Conservation (phyloP, 1,140 invertebrate species). For the Mycetomoellerius zeteki region DNA sequence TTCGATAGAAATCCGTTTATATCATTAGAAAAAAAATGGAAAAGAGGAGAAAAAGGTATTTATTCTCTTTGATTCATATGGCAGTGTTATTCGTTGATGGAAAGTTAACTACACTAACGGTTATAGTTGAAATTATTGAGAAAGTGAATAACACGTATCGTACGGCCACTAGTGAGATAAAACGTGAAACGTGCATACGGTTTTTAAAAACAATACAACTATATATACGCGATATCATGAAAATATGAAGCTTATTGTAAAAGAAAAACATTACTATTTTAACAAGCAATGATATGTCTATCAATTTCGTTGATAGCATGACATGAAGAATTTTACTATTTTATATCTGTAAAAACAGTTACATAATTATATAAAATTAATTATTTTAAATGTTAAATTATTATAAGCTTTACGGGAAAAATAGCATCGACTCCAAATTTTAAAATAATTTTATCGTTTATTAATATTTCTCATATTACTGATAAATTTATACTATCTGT, state of each 20-base stretch:
- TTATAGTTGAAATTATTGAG: conserved; percentile 42
- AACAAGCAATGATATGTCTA: conserved; percentile 36
- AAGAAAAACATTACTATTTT: conserved; percentile 43
- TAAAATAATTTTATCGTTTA: conserved; percentile 6
- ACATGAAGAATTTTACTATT: conserved; percentile 23
- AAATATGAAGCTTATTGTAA: conserved; percentile 51
- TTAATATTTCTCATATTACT: neutral
- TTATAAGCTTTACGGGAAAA: neutral
- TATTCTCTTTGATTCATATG: neutral
- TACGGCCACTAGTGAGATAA: conserved; percentile 18
- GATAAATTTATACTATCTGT: conserved; percentile 4
- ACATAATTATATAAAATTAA: conserved; percentile 13
- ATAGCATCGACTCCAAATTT: neutral
- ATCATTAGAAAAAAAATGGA: conserved; percentile 47
- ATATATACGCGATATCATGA: conserved; percentile 45
- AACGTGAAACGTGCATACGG: conserved; percentile 31
- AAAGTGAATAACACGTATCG: conserved; percentile 32
- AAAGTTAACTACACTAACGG: conserved; percentile 36
- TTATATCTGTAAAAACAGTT: conserved; percentile 22
- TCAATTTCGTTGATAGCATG: conserved; percentile 38
- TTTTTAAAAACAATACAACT: conserved; percentile 30
- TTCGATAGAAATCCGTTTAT: conserved; percentile 19
- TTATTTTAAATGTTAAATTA: conserved; percentile 9
- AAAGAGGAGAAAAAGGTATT: neutral
- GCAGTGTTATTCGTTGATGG: conserved; percentile 3